Evolutionary conservation across 2,113 vertebrate genomes (phyloP), one percentile per base, ranked within the genome.

Genomic region (Saiga tatarica): DNA sequence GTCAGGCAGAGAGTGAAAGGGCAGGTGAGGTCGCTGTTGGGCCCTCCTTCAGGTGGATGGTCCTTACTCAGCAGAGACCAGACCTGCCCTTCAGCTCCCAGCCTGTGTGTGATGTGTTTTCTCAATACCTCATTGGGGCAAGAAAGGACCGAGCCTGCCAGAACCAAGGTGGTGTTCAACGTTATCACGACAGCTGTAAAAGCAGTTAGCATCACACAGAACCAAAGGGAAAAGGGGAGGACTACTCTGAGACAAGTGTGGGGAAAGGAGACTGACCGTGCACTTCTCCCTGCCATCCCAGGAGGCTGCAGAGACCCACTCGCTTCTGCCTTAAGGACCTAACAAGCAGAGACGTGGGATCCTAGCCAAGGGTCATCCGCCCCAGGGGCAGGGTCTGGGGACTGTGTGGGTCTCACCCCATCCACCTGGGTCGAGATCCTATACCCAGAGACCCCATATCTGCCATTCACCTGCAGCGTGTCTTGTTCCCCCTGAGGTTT

Each of bases 221-320:
- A 23, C 67, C 67, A 23, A 11, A 39, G n/a, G n/a, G 67, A 39
- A 12, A 17, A 67, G 17, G n/a, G 19, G n/a, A 23, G n/a, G n/a
- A 1, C n/a, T 6, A 4, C n/a, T 23, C 19, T 36, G n/a, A n/a
- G 67, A 36, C n/a, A 19, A 36, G 19, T 12, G n/a, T 12, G n/a
- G n/a, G 67, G 67, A 71, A 19, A 23, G n/a, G 19, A 23, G n/a
- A 6, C 10, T 0, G 9, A 1, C 67, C n/a, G 5, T 39, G n/a
- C 1, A 0, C 67, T 39, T 23, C 67, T 36, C 12, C 36, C 10
- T 11, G 10, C 67, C n/a, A 0, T 23, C 67, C n/a, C 67, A 71
- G 67, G 19, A 21, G 17, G 5, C 6, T 2, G 12, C 17, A 71
- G n/a, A n/a, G 39, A 71, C 10, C 64, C 5, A 10, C 67, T 71